Evolutionary conservation across 2,797 vertebrate species (phyloP), one percentile per base, ranked within the genome.

Genomic region (Leontopithecus rosalia): DNA sequence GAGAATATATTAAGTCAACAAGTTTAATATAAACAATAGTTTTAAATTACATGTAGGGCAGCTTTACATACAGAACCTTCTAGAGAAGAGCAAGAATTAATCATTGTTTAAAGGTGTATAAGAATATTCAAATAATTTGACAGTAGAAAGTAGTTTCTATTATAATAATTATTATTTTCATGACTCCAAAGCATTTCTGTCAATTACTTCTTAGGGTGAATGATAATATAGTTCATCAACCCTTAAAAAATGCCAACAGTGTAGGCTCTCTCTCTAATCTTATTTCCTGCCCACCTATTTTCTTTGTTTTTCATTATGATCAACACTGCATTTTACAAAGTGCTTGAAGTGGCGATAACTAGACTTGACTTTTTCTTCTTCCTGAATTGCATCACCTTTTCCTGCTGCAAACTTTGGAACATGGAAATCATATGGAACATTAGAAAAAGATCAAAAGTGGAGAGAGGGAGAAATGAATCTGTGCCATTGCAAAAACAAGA

Each of bases 1-100:
- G 84, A 97, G 94, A 95, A 96, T 96, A 92, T 86, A 90, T 86
- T 12, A 94, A 95, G 55, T 85, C n/a, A 92, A 83, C 58, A 61
- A 79, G 88, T 52, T 83, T 88, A 95, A 92, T n/a, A 92, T 33
- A 94, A 97, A 46, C 46, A 67, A 90, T 88, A 52, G n/a, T 46
- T 82, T 97, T 89, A 94, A 55, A 67, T 88, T 90, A 43, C 28
- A 93, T 48, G 7, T 36, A 72, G 33, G 30, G 10, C 0, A 94
- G 7, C 4, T 61, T 91, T 95, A 84, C 36, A 67, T 79, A 89
- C 41, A 89, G 28, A 75, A 88, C 2, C 30, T 91, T 91, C 20
- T 80, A 75, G 7, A 64, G 19, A 84, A 93, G 30, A 57, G 33
- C 1, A 93, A 92, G 6, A 88, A 86, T 73, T 73, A 91, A 91